phyloP scores from a whole-genome alignment of 2,797 vertebrate genomes.

The Spinus olivaceus region DNA sequence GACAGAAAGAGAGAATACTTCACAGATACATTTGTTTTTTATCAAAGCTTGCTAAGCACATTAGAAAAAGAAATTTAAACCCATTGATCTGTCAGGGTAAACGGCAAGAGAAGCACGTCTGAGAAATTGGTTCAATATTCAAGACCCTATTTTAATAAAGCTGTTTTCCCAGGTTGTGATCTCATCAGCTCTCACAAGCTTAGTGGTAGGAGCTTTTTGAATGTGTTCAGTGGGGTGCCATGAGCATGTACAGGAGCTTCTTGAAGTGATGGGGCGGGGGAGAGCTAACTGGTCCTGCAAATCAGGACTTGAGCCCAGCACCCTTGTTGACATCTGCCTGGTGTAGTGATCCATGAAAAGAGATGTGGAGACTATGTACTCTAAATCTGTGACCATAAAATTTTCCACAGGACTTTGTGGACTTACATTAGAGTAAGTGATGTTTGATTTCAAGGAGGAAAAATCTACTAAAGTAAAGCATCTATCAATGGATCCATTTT shows the following conservation, averaged over 20 bases:
- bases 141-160: conserved; percentile 10
- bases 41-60: neutral
- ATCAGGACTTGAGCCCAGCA: neutral
- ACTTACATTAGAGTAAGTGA: neutral
- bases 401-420: neutral
- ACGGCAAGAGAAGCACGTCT: neutral
- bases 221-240: neutral
- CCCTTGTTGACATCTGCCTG: neutral
- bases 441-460: neutral
- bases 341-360: neutral
- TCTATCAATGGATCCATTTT: neutral
- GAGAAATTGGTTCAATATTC: neutral
- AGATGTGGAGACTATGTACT: neutral
- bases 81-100: neutral
- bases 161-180: neutral
- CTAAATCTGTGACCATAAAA: neutral
- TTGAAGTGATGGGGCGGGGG: neutral
- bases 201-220: neutral
- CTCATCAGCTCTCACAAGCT: neutral
- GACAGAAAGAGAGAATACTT: neutral
- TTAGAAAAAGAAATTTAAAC: conserved; percentile 21
- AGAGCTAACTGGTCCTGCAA: neutral
- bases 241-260: neutral
- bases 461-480: neutral
- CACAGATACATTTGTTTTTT: neutral